These are phyloP conservation scores for Halcyon leucocephala DNA, from an alignment of 2,797 vertebrate species.

Conservation along the genomic window DNA sequence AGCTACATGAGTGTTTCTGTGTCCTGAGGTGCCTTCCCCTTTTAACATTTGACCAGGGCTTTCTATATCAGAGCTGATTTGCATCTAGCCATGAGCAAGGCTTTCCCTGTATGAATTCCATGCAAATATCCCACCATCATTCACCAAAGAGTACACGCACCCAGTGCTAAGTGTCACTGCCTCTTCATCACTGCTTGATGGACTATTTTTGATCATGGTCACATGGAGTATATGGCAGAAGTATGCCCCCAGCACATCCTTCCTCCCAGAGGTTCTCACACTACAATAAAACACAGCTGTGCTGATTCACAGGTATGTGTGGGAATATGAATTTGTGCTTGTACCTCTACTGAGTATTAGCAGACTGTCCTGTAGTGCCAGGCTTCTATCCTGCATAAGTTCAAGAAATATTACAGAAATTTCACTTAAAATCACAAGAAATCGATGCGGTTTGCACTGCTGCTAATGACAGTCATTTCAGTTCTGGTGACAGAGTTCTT, in stretches of 20 bases:
- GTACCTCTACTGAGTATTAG: background rate
- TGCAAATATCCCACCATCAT: background rate
- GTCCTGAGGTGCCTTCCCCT: background rate
- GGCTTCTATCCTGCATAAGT: background rate
- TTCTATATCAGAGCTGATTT: background rate
- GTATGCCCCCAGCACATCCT: background rate
- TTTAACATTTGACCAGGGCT: background rate
- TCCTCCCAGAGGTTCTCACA: background rate
- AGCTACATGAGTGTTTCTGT: background rate
- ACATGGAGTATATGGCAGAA: background rate
- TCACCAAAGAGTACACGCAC: background rate
- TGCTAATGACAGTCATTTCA: slow-evolving; percentile 13
- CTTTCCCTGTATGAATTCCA: background rate
- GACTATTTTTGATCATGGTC: background rate
- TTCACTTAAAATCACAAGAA: background rate
- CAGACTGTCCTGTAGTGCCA: background rate
- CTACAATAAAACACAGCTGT: background rate
- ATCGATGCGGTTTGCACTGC: background rate
- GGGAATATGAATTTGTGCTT: background rate
- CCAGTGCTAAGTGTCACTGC: background rate
- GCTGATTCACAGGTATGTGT: background rate
- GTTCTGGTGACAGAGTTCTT: slow-evolving; percentile 4
- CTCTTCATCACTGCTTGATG: background rate
- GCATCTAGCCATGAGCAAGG: background rate
- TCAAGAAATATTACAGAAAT: background rate